Conservation (phyloP, 1,140 invertebrate species). For the Ylistrum balloti region DNA sequence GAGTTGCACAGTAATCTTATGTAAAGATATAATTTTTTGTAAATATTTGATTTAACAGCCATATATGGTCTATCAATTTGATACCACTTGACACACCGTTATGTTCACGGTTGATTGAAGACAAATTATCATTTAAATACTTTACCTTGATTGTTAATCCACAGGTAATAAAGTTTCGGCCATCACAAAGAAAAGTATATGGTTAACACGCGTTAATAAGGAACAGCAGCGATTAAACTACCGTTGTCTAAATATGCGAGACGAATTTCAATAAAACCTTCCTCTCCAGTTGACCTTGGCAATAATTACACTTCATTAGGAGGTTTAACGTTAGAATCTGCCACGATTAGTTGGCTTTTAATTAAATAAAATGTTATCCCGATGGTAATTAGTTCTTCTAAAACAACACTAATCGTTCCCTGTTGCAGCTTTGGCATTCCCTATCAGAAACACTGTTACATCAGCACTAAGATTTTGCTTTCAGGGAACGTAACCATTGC, state of each 20-base stretch:
- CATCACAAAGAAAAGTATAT: too few relatives aligned
- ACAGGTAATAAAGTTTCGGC: background rate
- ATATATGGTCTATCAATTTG: too few relatives aligned
- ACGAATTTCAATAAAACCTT: background rate
- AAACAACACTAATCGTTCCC: background rate
- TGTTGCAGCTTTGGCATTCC: background rate
- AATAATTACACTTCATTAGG: background rate
- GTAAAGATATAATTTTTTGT: too few relatives aligned
- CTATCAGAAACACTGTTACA: too few relatives aligned
- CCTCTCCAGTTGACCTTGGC: background rate
- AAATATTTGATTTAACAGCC: too few relatives aligned
- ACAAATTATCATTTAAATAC: background rate
- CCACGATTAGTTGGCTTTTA: constrained; percentile 9
- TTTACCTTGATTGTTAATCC: background rate
- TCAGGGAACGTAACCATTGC: too few relatives aligned
- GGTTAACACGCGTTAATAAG: too few relatives aligned
- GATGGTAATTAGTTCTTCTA: background rate
- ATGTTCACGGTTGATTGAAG: background rate
- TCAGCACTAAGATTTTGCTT: too few relatives aligned
- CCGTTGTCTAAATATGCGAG: too few relatives aligned
- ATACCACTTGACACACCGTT: background rate
- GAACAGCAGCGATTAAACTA: too few relatives aligned
- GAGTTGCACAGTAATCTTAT: too few relatives aligned
- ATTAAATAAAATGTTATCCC: background rate
- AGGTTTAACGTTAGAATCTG: background rate